Evolutionary conservation across 2,888 invertebrate genomes (phyloP), one percentile per base, ranked within the genome.

Genomic region (Euplexia lucipara): DNA sequence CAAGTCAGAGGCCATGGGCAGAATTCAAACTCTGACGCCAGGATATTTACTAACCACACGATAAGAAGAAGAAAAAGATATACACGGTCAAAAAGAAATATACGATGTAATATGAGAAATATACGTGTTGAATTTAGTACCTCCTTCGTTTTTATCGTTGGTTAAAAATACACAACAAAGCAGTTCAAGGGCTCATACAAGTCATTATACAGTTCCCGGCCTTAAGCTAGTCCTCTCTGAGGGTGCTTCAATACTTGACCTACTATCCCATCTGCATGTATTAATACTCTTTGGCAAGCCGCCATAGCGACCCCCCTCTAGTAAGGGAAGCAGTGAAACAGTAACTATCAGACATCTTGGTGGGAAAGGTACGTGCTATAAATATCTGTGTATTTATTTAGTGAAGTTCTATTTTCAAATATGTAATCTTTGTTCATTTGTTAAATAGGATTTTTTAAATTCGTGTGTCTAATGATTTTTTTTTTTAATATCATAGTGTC

Each of bases 241-340:
- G 52, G 39, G 12, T 35, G 4, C 10, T 0, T 9, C 8, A 14
- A 30, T 37, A 34, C 34, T 54, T 48, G 41, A 56, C 56, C 47
- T 30, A 52, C 30, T 16, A 7, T 10, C 44, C 18, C 18, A 18
- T 78, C 75, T 59, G 54, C 12, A 10, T n/a, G 12, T 30, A 30
- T 34, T 20, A 3, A 9, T 65, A 59, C 18, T 73, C 74, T 73
- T 74, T 78, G 73, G 51, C 54, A 48, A 35, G 30, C 44, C 45
- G 78, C 78, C 71, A 77, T 71, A 44, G 64, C 3, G 51, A 26
- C 26, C 72, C 56, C 78, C 59, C 47, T 73, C 42, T 34, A n/a
- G 34, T n/a, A 37, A 47, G 74, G 78, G 73, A 56, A 56, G 74
- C 54, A 42, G 14, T 22, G 51, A 52, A 42, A 73, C 73, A 73